Percentiles rank a stretch among this genome's conserved stretches.
Evolutionary conservation across 2,113 vertebrate species (phyloP).

Genomic region (zebrafish (Danio rerio)): GRCz12tu NC_133194.1:31554001-31554500

Average conservation of each 20-base stretch:
- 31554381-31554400: too few relatives aligned
- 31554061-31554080: conserved; percentile 4
- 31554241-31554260: conserved; percentile 46
- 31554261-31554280: conserved; percentile 33
- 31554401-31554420: too few relatives aligned
- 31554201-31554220: conserved; percentile 30
- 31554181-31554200: conserved; percentile 6
- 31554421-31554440: too few relatives aligned
- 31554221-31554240: conserved; percentile 35
- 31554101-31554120: conserved; percentile 31
- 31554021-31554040: conserved; percentile 21
- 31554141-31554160: not conserved
- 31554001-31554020: not conserved
- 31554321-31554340: too few relatives aligned
- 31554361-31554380: too few relatives aligned
- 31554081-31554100: conserved; percentile 43
- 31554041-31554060: not conserved
- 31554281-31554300: not conserved
- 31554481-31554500: too few relatives aligned
- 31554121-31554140: conserved; percentile 5
- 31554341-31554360: too few relatives aligned
- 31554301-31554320: too few relatives aligned
- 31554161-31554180: conserved; percentile 7
- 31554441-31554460: too few relatives aligned
- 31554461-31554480: too few relatives aligned